Conservation (phyloP, 2,113 vertebrate species). For the Calidris pygmaea region DNA sequence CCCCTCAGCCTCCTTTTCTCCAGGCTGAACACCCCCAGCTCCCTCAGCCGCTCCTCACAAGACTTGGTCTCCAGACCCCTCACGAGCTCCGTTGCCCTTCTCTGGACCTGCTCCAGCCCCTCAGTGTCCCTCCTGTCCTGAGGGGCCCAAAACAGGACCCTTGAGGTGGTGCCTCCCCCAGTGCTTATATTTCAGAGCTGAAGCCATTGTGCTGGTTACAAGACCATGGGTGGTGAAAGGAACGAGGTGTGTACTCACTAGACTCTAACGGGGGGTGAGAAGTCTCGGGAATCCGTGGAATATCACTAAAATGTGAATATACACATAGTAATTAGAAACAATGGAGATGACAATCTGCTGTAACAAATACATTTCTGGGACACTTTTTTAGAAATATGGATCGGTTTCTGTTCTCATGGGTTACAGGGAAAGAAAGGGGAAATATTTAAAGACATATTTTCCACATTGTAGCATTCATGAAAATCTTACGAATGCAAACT, state of each 20-base stretch:
- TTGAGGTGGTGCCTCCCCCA: neutral
- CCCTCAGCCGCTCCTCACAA: neutral
- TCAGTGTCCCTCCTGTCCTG: neutral
- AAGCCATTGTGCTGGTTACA: neutral
- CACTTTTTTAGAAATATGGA: neutral
- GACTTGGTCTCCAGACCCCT: neutral
- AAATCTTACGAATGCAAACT: conserved; percentile 13
- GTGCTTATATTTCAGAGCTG: neutral
- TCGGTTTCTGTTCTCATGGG: neutral
- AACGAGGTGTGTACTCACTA: conserved; percentile 77
- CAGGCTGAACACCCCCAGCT: neutral
- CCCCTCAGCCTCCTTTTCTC: neutral
- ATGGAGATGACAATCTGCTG: neutral
- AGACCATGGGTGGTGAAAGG: neutral
- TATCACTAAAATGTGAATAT: conserved; percentile 85
- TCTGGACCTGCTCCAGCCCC: neutral
- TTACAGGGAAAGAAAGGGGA: neutral
- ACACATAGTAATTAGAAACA: neutral
- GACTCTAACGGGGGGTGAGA: conserved; percentile 96
- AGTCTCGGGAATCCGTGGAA: conserved; percentile 93
- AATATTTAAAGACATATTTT: neutral
- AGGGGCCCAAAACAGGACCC: neutral
- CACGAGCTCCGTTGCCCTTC: neutral
- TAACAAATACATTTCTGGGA: neutral
- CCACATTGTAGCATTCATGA: neutral